Base-by-base conservation (phyloP, 2,888 invertebrate genomes). In the Sarcophaga subvicina region DNA sequence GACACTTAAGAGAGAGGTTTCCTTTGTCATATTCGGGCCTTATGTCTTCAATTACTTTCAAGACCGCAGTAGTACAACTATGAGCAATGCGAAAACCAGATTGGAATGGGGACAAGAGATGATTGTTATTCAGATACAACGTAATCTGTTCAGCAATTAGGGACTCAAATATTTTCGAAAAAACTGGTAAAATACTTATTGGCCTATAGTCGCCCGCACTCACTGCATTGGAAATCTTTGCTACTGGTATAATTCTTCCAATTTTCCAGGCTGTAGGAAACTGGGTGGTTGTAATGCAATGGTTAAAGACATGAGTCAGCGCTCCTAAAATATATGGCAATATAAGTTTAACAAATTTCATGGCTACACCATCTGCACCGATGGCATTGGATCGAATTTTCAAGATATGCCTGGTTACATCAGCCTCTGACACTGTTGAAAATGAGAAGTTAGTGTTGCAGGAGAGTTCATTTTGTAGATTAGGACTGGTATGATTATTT, bases 331-430 rank as follows among this genome's bases (percentile, higher is more conserved):
- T 25, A 64, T 47, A 64, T 49, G 54, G 64, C 49, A 76, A 11
- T 45, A 49, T 45, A 45, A 64, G 11, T 47, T 76, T 76, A 3
- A 76, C 11, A 64, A 76, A 76, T 49, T 66, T 76, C 5, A 66
- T 20, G 20, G 66, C 22, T 17, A 76, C 47, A 47, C 49, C 66
- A 76, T 76, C 76, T 11, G n/a, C 76, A 20, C 66, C 76, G 4
- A 64, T 66, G 3, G 66, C 76, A 64, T 76, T 64, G 6, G 76
- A 25, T 64, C 54, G 27, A 22, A 64, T 47, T 11, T 64, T 47
- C 49, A 47, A 49, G 3, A 76, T 37, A 20, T 27, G 27, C 47
- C 47, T 76, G 8, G 22, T 3, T 25, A 76, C 64, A 49, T 76
- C 76, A 64, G 22, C 49, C 54, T 66, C 76, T 62, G 54, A 27